phyloP scores from a whole-genome alignment of 2,888 invertebrate genomes.

The Odontomyia ornata region DNA sequence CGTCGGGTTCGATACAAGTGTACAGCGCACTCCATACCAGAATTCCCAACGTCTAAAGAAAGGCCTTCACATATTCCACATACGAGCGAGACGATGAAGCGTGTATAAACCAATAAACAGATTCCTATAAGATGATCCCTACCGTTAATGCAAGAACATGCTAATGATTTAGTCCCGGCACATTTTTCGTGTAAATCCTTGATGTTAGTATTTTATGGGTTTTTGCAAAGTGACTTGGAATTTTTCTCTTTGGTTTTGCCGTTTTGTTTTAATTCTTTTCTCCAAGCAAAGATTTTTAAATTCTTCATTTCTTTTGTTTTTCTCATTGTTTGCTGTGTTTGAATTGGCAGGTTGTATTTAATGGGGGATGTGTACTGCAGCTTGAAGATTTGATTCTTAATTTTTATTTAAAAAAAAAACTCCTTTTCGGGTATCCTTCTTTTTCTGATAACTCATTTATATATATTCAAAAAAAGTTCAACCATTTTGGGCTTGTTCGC shows the following conservation, averaged over 20 bases:
- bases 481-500: no score
- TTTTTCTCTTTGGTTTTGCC: background rate
- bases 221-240: slow-evolving; percentile 21
- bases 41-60: background rate
- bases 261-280: no score
- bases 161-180: slow-evolving; percentile 42
- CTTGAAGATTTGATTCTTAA: background rate
- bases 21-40: no score
- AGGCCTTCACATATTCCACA: background rate
- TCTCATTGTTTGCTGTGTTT: background rate
- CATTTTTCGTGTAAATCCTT: slow-evolving; percentile 41
- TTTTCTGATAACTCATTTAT: no score
- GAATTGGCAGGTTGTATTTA: background rate
- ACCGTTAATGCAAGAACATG: slow-evolving; percentile 42
- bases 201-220: slow-evolving; percentile 38
- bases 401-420: background rate
- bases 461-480: no score
- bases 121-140: slow-evolving; percentile 36
- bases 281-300: background rate
- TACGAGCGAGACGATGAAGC: background rate
- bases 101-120: slow-evolving; percentile 36
- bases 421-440: no score
- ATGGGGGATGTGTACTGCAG: background rate
- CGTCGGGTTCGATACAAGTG: no score
- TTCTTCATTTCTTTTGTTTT: background rate